Conservation (phyloP, 2,113 vertebrate species). For the Neodon shergylaensis region DNA sequence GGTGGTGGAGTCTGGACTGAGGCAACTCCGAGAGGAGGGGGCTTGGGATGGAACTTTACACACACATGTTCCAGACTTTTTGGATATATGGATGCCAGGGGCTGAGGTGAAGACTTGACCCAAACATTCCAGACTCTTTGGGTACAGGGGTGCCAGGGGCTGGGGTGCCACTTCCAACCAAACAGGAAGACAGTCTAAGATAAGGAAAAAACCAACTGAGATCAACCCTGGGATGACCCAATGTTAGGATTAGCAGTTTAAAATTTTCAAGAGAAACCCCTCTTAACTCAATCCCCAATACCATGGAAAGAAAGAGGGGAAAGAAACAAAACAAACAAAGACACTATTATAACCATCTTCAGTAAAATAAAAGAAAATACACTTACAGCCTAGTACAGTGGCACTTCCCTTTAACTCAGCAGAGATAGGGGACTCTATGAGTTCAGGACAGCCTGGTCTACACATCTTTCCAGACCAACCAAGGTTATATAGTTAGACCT, state of each 20-base stretch:
- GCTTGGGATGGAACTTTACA: no score
- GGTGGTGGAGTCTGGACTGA: no score
- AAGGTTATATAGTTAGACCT: background rate
- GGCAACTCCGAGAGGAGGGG: no score
- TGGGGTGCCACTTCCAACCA: no score
- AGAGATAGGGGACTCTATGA: background rate
- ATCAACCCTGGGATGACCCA: background rate
- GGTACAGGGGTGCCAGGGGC: no score
- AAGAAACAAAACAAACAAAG: background rate
- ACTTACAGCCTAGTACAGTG: background rate
- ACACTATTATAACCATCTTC: background rate
- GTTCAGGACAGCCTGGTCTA: background rate
- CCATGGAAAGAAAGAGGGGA: background rate
- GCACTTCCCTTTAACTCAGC: background rate
- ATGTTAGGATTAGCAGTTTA: background rate
- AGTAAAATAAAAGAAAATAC: background rate
- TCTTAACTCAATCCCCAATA: background rate
- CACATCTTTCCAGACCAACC: background rate
- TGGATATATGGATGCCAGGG: no score
- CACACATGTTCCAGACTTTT: no score
- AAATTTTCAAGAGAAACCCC: background rate
- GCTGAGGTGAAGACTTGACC: no score
- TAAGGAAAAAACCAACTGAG: slow-evolving; percentile 5
- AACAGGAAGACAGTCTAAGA: slow-evolving; percentile 7
- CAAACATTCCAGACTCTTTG: no score